A percentile compares a stretch with the other conserved stretches of the same genome.
phyloP scores from a whole-genome alignment of 2,797 vertebrate species.

The Pseudocheirus occidentalis region DNA sequence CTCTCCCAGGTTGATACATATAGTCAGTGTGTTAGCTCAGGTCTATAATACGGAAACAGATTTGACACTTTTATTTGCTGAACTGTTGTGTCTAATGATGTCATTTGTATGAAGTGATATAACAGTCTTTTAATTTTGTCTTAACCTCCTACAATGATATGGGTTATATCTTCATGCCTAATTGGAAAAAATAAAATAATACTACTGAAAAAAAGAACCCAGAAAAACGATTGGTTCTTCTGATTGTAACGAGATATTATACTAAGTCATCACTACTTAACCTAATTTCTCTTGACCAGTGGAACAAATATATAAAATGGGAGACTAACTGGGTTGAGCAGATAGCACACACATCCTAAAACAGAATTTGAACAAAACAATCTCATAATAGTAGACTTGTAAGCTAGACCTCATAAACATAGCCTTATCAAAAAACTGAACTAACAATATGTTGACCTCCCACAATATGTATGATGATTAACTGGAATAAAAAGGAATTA shows the following conservation, averaged over 20 bases:
- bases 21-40: slow-evolving; percentile 6
- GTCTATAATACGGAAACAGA: slow-evolving; percentile 6
- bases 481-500: neutral
- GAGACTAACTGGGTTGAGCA: neutral
- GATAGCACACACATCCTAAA: neutral
- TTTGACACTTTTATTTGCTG: slow-evolving; percentile 6
- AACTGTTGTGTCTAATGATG: neutral
- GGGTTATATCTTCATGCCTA: slow-evolving; percentile 10
- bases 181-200: neutral
- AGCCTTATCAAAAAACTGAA: neutral
- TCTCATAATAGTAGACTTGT: neutral
- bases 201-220: neutral
- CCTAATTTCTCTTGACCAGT: slow-evolving; percentile 22
- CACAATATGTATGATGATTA: neutral
- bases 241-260: neutral
- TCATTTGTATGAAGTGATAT: neutral
- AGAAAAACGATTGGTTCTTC: neutral
- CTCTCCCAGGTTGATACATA: neutral
- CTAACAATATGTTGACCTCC: neutral
- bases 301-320: neutral
- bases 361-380: neutral
- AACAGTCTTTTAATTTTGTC: neutral
- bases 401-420: neutral
- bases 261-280: neutral
- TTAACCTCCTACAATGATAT: slow-evolving; percentile 11